Percentiles rank a stretch among this genome's conserved stretches.
These are phyloP conservation scores for Sphyrna mokarran DNA, from an alignment of 2,113 vertebrate genomes.

Conservation along the genomic window DNA sequence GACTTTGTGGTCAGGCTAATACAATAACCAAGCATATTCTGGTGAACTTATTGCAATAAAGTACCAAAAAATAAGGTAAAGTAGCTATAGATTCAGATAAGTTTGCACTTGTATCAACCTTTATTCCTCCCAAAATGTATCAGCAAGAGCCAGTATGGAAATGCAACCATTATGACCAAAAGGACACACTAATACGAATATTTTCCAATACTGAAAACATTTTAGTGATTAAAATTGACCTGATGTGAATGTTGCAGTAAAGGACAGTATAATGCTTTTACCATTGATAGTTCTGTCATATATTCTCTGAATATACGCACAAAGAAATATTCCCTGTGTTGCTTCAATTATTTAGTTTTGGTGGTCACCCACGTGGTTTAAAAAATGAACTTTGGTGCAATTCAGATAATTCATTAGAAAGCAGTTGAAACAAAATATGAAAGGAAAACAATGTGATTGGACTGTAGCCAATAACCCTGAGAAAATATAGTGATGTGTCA, in stretches of 20 bases:
- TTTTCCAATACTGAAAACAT: neutral
- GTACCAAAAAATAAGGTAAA: too few relatives aligned
- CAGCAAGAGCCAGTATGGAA: neutral
- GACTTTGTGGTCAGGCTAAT: too few relatives aligned
- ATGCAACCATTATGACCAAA: neutral
- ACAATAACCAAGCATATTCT: too few relatives aligned
- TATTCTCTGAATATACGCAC: neutral
- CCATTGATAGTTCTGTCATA: neutral
- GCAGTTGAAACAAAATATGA: neutral
- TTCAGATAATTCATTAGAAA: neutral
- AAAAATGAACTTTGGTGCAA: neutral
- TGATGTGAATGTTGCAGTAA: neutral
- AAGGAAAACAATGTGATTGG: neutral
- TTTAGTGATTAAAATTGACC: neutral
- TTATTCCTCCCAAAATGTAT: neutral
- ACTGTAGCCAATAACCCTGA: neutral
- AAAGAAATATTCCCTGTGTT: neutral
- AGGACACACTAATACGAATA: neutral
- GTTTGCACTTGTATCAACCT: too few relatives aligned
- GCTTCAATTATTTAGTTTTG: neutral
- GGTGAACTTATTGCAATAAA: too few relatives aligned
- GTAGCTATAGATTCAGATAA: too few relatives aligned
- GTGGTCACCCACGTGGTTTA: neutral
- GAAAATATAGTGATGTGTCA: neutral
- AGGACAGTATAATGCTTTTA: neutral